Conservation (phyloP, 2,797 vertebrate species). For the Distichodus sexfasciatus region DNA sequence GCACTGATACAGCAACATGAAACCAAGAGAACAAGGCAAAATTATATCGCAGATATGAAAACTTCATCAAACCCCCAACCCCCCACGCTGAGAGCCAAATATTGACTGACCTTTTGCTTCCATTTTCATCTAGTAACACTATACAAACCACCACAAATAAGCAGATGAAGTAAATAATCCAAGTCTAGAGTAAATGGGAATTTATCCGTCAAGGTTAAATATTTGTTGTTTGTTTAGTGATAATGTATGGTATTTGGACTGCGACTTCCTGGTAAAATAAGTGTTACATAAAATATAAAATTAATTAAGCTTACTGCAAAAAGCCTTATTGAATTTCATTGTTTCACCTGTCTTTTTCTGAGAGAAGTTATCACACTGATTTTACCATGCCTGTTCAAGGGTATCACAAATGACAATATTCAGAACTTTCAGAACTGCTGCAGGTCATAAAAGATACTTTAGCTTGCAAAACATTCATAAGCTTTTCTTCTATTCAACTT, state of each 20-base stretch:
- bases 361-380: too few species aligned
- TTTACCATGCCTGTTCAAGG: not conserved
- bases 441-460: not conserved
- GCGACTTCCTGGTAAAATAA: too few species aligned
- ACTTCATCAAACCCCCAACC: not conserved
- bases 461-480: conserved; percentile 26
- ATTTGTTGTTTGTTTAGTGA: too few species aligned
- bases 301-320: too few species aligned
- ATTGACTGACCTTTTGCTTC: conserved; percentile 37
- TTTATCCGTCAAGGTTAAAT: too few species aligned
- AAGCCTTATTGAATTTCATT: too few species aligned
- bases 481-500: conserved; percentile 3
- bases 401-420: not conserved
- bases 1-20: not conserved
- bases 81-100: conserved; percentile 2
- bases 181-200: too few species aligned
- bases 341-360: too few species aligned
- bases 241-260: too few species aligned
- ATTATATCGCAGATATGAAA: conserved; percentile 14
- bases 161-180: not conserved
- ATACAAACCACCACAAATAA: conserved; percentile 6
- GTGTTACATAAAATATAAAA: too few species aligned
- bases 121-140: conserved; percentile 9
- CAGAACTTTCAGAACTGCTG: not conserved
- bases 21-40: conserved; percentile 7